These are phyloP conservation scores for Belgica antarctica DNA, from an alignment of 2,888 invertebrate genomes.

Conservation along the genomic window DNA sequence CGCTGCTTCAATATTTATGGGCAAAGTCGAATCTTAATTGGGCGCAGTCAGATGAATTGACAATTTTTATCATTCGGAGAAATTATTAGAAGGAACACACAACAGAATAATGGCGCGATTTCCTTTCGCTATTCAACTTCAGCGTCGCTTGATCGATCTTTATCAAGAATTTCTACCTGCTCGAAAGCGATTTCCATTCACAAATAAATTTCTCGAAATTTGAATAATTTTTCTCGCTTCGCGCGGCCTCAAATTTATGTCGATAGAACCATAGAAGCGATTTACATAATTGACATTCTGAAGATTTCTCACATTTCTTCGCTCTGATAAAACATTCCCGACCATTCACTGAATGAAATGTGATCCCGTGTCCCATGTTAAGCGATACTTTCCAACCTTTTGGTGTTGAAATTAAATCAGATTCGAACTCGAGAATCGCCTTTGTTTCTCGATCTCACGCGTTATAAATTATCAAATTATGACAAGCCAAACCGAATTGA, in stretches of 20 bases:
- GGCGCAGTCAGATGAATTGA: not conserved
- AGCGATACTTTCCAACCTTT: not conserved
- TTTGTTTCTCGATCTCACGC: constrained; percentile 9
- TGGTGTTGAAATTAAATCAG: constrained; percentile 22
- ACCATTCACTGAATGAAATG: constrained; percentile 21
- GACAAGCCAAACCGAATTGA: constrained; percentile 3
- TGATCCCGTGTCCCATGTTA: constrained; percentile 5
- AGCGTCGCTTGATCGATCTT: not conserved
- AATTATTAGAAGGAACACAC: constrained; percentile 12
- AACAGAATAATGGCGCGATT: constrained; percentile 15
- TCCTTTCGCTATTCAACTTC: not conserved
- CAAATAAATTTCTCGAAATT: constrained; percentile 23
- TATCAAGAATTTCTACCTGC: constrained; percentile 10
- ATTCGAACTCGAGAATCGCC: not conserved
- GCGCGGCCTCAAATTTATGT: constrained; percentile 36
- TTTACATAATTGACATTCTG: constrained; percentile 36
- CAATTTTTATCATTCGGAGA: not conserved
- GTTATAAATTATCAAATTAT: constrained; percentile 25
- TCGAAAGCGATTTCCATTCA: constrained; percentile 14
- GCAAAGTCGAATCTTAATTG: not conserved
- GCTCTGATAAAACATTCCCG: constrained; percentile 18
- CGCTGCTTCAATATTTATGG: constrained; percentile 20
- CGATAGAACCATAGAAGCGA: constrained; percentile 19
- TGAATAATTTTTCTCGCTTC: constrained; percentile 25
- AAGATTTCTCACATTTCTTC: constrained; percentile 12